Conservation (phyloP, 2,888 invertebrate genomes). For the Matsumyia berberina region DNA sequence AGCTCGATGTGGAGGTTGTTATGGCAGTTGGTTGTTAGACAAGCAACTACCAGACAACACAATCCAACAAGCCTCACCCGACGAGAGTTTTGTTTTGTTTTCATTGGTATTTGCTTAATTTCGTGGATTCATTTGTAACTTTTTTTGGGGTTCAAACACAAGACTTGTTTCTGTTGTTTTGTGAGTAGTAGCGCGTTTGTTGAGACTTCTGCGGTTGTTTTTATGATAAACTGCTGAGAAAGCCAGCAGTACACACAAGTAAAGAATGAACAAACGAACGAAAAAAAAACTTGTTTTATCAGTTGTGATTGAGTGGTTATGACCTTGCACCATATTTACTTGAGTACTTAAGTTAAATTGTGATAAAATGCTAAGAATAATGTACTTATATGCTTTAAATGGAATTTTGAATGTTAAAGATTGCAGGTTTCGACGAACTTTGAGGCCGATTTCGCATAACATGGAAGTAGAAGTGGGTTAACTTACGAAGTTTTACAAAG, state of each 20-base stretch:
- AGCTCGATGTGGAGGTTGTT: slow-evolving; percentile 40
- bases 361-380: slow-evolving; percentile 51
- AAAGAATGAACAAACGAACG: slow-evolving; percentile 17
- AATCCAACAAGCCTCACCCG: slow-evolving; percentile 12
- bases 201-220: slow-evolving; percentile 38
- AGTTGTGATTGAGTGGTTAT: slow-evolving; percentile 24
- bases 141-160: slow-evolving; percentile 19
- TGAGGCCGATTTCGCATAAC: slow-evolving; percentile 8
- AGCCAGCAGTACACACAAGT: not conserved
- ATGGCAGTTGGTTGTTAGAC: slow-evolving; percentile 58
- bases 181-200: slow-evolving; percentile 11
- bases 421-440: too few relatives aligned
- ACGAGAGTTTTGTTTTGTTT: slow-evolving; percentile 31
- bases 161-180: slow-evolving; percentile 38
- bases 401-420: slow-evolving; percentile 18
- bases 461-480: slow-evolving; percentile 23
- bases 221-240: slow-evolving; percentile 27
- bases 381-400: not conserved
- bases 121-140: slow-evolving; percentile 30
- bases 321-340: slow-evolving; percentile 63
- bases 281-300: slow-evolving; percentile 49
- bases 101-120: slow-evolving; percentile 15
- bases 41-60: slow-evolving; percentile 47
- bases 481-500: not conserved
- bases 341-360: slow-evolving; percentile 33